Percentiles rank a stretch among this genome's conserved stretches.
These are phyloP conservation scores for Dendrocopos noguchii DNA, from an alignment of 2,113 vertebrate species.

Conservation along the genomic window DNA sequence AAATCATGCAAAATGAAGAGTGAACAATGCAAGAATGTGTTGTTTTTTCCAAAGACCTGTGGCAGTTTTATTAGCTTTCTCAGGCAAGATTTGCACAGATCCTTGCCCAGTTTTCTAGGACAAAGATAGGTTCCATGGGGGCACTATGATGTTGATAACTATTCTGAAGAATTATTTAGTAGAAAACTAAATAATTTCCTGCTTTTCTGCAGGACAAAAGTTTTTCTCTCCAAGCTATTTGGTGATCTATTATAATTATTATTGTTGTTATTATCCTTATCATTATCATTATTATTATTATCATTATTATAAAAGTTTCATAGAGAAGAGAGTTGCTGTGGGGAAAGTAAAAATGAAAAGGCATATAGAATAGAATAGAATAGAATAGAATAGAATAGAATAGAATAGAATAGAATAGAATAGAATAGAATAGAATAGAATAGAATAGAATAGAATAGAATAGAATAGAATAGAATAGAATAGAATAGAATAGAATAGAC, in stretches of 20 bases:
- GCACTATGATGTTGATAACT: background rate
- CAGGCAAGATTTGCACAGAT: background rate
- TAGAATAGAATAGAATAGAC: too few species aligned
- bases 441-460: too few species aligned
- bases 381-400: too few species aligned
- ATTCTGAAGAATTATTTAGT: background rate
- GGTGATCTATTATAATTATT: background rate
- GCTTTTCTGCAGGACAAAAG: background rate
- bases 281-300: background rate
- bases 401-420: too few species aligned
- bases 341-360: background rate
- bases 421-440: too few species aligned
- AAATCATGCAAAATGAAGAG: background rate
- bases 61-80: background rate
- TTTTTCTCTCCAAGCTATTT: background rate
- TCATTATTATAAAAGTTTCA: background rate
- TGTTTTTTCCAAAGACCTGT: background rate
- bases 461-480: too few species aligned
- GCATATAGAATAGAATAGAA: too few species aligned
- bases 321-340: background rate
- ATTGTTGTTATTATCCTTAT: background rate
- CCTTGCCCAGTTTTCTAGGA: background rate
- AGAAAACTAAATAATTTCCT: background rate
- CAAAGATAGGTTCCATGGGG: background rate
- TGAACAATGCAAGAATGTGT: accelerated